Evolutionary conservation across 2,797 vertebrate species (phyloP), one percentile per base, ranked within the genome.

Genomic region (Schizothorax lantsangensis): DNA sequence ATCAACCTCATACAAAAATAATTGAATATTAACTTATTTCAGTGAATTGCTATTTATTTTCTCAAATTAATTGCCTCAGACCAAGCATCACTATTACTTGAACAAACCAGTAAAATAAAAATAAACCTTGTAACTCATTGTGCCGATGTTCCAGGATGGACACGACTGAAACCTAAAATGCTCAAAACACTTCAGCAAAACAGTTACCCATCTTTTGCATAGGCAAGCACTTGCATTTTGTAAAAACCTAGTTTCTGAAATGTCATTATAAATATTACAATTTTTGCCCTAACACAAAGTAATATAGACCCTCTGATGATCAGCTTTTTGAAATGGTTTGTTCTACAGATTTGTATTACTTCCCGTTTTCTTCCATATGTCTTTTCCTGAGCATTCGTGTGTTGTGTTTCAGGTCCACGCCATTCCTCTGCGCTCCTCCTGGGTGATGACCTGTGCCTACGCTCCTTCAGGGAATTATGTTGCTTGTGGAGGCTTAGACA

Each of bases 391-490:
- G 10, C 45, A 6, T 47, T 11, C 2, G 0, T 73, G 21, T 57
- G 15, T 75, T 52, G 19, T 83, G 1, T 81, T 84, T 82, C 88
- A 99, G 98, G 98, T 99, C 91, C 98, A 99, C 49, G 98, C 98
- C 92, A 99, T 99, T 92, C 98, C 98, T 85, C 95, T 99, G 95
- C 97, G 98, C 88, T 99, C 98, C 74, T 99, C 98, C 90, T 99
- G 98, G 98, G 98, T 99, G 93, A 99, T 99, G 98, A 99, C 98
- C 87, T 99, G 98, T 81, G 98, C 98, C 1, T 99, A 99, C 47
- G 98, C 98, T 90, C 98, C 98, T 86, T 99, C 98, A 93, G 98
- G 98, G 91, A 99, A 99, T 91, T 99, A 99, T 0, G 98, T 99
- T 93, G 98, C 98, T 92, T 99, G 98, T 81, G 98, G 98, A 89